Evolutionary conservation across 2,113 vertebrate species (phyloP).

Genomic region (Panthera tigris): DNA sequence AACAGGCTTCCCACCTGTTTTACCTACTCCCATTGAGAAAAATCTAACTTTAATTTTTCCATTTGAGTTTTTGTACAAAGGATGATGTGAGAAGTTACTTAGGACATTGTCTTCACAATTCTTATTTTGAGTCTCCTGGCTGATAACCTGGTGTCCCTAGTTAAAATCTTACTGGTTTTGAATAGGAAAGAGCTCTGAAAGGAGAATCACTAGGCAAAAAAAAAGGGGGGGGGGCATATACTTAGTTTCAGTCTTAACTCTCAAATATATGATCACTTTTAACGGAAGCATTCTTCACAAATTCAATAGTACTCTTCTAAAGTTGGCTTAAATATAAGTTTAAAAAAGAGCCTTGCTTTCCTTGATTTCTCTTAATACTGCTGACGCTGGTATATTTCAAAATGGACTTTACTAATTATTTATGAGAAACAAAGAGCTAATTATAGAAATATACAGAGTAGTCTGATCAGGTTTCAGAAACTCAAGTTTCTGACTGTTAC

Average conservation of each 20-base stretch:
- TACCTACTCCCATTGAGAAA: background rate
- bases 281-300: background rate
- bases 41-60: background rate
- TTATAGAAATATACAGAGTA: background rate
- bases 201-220: background rate
- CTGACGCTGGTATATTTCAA: conserved; percentile 21
- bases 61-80: background rate
- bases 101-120: background rate
- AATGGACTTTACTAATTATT: background rate
- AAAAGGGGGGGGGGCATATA: background rate
- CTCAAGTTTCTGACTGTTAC: background rate
- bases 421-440: background rate
- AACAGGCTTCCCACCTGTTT: background rate
- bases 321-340: background rate
- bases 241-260: background rate
- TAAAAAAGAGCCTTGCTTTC: background rate
- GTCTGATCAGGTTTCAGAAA: conserved; percentile 2
- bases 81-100: background rate
- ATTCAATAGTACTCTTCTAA: background rate
- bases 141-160: background rate
- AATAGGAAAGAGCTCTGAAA: background rate
- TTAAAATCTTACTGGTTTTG: background rate
- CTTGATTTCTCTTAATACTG: background rate
- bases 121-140: background rate
- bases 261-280: background rate